phyloP scores from a whole-genome alignment of 2,113 vertebrate species.

The Paralichthys olivaceus region DNA sequence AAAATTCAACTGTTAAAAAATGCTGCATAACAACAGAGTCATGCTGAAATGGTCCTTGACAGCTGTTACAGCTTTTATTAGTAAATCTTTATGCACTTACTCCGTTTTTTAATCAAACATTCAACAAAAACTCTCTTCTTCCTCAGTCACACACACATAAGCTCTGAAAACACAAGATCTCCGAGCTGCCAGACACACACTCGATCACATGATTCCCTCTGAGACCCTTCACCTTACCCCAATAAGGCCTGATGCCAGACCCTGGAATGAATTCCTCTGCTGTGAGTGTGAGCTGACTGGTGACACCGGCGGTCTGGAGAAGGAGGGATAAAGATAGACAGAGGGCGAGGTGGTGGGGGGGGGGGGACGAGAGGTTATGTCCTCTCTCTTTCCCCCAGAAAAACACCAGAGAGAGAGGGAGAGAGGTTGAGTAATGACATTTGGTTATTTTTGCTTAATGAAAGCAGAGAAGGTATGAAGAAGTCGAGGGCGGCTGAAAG shows the following conservation, averaged over 20 bases:
- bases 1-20: too few species aligned
- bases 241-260: conserved; percentile 64
- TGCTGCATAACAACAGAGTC: too few species aligned
- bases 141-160: not conserved
- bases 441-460: conserved; percentile 42
- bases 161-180: not conserved
- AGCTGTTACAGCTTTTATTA: too few species aligned
- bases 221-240: conserved; percentile 44
- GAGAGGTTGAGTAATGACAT: conserved; percentile 28
- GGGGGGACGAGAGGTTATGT: not conserved
- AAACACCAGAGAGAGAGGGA: conserved; percentile 14
- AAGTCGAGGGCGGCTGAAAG: conserved; percentile 1
- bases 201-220: conserved; percentile 27
- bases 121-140: too few species aligned
- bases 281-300: conserved; percentile 49
- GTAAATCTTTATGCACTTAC: too few species aligned
- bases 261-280: conserved; percentile 50
- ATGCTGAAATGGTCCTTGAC: too few species aligned
- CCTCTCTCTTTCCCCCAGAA: not conserved
- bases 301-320: conserved; percentile 51
- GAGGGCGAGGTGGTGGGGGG: conserved; percentile 26
- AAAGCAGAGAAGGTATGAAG: conserved; percentile 27
- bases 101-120: too few species aligned
- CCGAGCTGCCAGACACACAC: conserved; percentile 1
- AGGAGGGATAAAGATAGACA: conserved; percentile 71